Conservation (phyloP, 1,140 invertebrate species). For the Ceratina australensis region DNA sequence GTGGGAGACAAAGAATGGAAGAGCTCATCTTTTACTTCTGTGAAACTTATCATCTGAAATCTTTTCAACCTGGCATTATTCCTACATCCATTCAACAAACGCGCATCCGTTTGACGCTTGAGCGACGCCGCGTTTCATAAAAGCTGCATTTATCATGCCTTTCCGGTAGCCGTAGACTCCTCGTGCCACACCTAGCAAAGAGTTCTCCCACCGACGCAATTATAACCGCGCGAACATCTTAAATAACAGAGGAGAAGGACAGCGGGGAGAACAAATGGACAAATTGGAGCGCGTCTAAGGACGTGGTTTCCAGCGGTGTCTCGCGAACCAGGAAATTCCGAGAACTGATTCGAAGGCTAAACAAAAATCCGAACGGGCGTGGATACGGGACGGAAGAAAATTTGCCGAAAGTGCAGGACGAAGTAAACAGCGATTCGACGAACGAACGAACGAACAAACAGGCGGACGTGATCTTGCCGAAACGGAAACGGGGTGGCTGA, state of each 20-base stretch:
- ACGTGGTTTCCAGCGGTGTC: background rate
- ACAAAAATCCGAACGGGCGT: background rate
- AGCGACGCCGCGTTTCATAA: background rate
- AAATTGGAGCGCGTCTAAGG: too few species aligned
- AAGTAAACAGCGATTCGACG: constrained; percentile 5
- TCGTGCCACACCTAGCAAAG: too few species aligned
- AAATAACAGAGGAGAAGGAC: too few species aligned
- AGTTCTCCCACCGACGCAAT: too few species aligned
- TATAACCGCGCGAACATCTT: too few species aligned
- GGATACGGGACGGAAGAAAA: background rate
- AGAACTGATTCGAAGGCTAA: background rate
- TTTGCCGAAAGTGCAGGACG: background rate
- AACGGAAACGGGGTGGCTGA: background rate
- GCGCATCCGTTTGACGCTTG: background rate
- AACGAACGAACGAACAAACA: constrained; percentile 24
- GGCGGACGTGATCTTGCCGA: constrained; percentile 3
- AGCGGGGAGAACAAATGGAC: too few species aligned
- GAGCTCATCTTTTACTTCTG: constrained; percentile 25
- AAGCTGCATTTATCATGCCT: too few species aligned
- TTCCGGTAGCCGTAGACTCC: too few species aligned
- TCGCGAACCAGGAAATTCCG: too few species aligned
- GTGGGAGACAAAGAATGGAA: background rate
- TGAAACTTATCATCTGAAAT: constrained; percentile 14
- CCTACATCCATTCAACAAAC: background rate
- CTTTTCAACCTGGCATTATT: too few species aligned